Base-by-base conservation (phyloP, 2,888 invertebrate species). In the Drosophila kuntzei region DNA sequence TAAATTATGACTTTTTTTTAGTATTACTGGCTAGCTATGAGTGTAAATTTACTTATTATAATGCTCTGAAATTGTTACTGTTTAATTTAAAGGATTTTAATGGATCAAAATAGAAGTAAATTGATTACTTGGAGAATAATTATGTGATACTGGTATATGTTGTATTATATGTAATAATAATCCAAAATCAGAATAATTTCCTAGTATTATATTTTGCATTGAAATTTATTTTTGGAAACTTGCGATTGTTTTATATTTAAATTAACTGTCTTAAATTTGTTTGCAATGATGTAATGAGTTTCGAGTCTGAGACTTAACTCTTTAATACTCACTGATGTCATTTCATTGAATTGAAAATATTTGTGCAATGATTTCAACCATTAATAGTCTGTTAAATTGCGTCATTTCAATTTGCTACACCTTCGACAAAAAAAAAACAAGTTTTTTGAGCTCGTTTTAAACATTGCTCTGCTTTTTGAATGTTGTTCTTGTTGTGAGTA, bases 371-470 rank as follows among this genome's bases (percentile, higher is more conserved):
- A 71, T 63, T 75, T 75, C 51, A 75, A 25, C 27, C 71, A 55
- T 43, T 49, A 34, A 67, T 32, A 29, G 49, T 51, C 57, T 62
- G 58, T 34, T 36, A 46, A 43, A 67, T 51, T 65, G 60, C 80
- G 70, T 65, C 80, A 76, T 66, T 54, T 47, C 34, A 34, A 29
- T 47, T 47, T 37, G 59, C 54, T 14, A 46, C 51, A 51, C 22
- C 37, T 22, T 22, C 5, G 20, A 16, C 34, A 62, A 44, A 2
- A 53, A 41, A 32, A 32, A 63, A 72, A 79, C 76, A 39, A 69
- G 76, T 75, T 75, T 75, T 75, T 80, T 58, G n/a, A 88, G 77
- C 76, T 69, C 53, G 74, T 73, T 80, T 82, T 7, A 29, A 66
- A 60, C 41, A 18, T 39, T 66, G 60, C 36, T 58, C 57, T 60